phyloP scores from a whole-genome alignment of 2,113 vertebrate genomes.

The Benitochromis conjunctus region DNA sequence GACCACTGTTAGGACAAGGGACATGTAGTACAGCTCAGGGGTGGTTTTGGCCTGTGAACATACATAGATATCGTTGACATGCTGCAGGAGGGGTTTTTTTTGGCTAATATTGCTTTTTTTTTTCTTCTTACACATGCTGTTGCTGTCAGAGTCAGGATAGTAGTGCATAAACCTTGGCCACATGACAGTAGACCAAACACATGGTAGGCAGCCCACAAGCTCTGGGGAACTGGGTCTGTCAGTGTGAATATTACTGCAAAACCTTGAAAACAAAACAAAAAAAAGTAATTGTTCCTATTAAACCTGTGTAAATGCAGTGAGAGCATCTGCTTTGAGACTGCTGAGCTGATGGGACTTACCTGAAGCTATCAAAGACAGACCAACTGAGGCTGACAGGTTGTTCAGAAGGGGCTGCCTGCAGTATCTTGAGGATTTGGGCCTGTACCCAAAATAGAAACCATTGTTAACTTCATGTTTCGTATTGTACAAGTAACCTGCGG shows the following conservation, averaged over 20 bases:
- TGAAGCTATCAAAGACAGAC: slow-evolving; percentile 68
- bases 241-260: slow-evolving; percentile 72
- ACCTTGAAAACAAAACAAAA: slow-evolving; percentile 47
- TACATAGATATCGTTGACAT: background rate
- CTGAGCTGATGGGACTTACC: slow-evolving; percentile 35
- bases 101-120: background rate
- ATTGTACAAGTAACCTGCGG: background rate
- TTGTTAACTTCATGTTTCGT: background rate
- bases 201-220: slow-evolving; percentile 59
- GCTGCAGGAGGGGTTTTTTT: background rate
- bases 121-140: slow-evolving; percentile 72
- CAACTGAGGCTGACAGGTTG: slow-evolving; percentile 66
- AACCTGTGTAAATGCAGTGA: background rate
- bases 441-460: slow-evolving; percentile 6
- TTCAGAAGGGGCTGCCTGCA: slow-evolving; percentile 72
- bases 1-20: slow-evolving; percentile 54
- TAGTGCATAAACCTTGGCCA: slow-evolving; percentile 67
- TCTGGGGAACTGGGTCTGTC: slow-evolving; percentile 66
- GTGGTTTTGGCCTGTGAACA: slow-evolving; percentile 66
- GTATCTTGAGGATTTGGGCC: slow-evolving; percentile 69
- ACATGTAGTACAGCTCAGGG: slow-evolving; percentile 72
- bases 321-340: background rate
- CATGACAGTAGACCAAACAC: slow-evolving; percentile 76
- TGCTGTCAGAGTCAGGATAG: slow-evolving; percentile 71
- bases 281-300: too few species aligned